Evolutionary conservation across 2,797 vertebrate species (phyloP).

Genomic region (Prionace glauca): DNA sequence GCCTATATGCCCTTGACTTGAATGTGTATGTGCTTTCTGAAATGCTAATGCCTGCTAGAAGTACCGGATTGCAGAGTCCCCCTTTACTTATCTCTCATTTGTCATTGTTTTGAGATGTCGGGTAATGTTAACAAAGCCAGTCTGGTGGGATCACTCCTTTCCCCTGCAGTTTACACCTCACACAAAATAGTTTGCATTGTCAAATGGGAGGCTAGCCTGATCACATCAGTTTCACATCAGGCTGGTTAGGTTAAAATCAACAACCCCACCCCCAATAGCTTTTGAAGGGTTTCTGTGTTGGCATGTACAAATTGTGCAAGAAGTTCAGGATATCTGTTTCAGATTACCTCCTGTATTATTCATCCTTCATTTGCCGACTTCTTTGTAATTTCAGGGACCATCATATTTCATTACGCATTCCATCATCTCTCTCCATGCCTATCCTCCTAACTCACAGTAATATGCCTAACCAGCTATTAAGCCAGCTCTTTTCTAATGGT

Average conservation of each 20-base stretch:
- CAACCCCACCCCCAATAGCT: background rate
- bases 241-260: background rate
- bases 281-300: background rate
- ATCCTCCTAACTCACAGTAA: background rate
- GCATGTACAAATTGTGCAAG: background rate
- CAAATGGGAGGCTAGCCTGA: background rate
- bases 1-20: background rate
- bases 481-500: background rate
- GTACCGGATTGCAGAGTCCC: no score
- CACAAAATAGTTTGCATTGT: background rate
- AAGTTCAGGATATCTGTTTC: background rate
- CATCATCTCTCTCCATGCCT: background rate
- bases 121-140: background rate
- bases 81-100: background rate
- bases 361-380: background rate
- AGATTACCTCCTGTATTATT: slow-evolving; percentile 17
- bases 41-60: background rate
- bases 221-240: background rate
- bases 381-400: background rate
- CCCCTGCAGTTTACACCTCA: background rate
- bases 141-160: background rate
- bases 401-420: background rate
- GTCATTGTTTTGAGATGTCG: background rate
- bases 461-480: background rate
- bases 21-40: background rate